Conservation (phyloP, 2,113 vertebrate genomes). For the Gracilinanus agilis region DNA sequence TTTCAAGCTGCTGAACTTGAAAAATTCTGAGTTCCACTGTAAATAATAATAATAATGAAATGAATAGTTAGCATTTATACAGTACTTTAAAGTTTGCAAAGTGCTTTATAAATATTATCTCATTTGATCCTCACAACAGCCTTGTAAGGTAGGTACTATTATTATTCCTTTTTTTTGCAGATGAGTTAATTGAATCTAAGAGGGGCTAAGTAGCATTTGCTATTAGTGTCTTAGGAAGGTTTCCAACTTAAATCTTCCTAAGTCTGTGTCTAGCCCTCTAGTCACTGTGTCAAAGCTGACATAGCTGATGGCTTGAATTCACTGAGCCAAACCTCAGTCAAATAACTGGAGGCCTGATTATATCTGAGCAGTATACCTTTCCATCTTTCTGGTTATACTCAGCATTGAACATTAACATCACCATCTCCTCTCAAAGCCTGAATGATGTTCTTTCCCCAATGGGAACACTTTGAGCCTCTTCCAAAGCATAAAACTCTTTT, state of each 20-base stretch:
- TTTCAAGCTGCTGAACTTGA: conserved; percentile 21
- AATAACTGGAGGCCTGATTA: neutral
- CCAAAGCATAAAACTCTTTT: neutral
- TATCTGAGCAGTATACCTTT: neutral
- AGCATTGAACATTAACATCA: neutral
- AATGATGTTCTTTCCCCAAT: neutral
- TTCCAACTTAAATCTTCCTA: neutral
- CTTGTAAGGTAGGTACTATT: neutral
- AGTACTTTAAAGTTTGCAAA: neutral
- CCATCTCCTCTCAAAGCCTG: neutral
- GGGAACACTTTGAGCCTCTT: conserved; percentile 4
- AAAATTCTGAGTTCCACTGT: neutral
- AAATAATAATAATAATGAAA: neutral
- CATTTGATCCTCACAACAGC: neutral
- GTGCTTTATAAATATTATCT: neutral
- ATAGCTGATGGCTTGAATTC: neutral
- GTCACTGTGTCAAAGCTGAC: neutral
- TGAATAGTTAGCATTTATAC: neutral
- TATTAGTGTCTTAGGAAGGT: neutral
- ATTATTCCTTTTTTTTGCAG: neutral
- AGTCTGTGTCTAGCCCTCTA: neutral
- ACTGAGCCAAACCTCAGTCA: neutral
- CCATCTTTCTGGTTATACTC: neutral
- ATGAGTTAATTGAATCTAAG: neutral
- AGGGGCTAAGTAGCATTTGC: neutral